These are phyloP conservation scores for Synaphobranchus kaupii DNA, from an alignment of 2,797 vertebrate genomes.

Conservation along the genomic window DNA sequence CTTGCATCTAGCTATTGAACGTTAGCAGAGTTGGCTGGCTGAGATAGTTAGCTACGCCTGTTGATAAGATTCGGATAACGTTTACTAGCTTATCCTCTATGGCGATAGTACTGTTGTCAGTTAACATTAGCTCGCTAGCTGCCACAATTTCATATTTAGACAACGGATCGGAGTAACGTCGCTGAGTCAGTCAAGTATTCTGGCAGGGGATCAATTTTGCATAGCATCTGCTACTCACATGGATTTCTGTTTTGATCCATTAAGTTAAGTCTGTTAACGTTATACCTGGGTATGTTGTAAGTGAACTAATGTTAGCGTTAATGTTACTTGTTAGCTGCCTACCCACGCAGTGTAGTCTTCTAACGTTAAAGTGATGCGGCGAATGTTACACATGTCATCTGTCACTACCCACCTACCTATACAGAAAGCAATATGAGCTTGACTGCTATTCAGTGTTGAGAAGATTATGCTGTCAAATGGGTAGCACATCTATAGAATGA, in stretches of 20 bases:
- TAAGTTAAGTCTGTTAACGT: not conserved
- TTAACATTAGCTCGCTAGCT: not conserved
- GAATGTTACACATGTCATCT: not conserved
- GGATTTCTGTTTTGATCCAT: not conserved
- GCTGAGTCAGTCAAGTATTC: not conserved
- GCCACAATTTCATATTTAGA: not conserved
- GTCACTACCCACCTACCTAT: not conserved
- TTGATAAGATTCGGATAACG: not conserved
- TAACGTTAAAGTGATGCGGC: not conserved
- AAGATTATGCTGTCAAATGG: not conserved
- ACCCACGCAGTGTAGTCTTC: not conserved
- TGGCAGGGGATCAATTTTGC: not conserved
- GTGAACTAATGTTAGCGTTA: not conserved
- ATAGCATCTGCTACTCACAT: not conserved
- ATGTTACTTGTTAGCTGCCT: not conserved
- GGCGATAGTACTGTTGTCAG: not conserved
- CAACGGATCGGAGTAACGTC: not conserved
- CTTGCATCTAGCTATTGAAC: not conserved
- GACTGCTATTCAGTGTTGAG: not conserved
- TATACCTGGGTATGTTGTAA: not conserved
- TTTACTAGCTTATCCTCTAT: not conserved
- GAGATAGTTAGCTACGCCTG: slow-evolving; percentile 2
- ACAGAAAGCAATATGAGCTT: not conserved
- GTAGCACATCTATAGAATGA: not conserved
- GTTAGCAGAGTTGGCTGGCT: not conserved